These are phyloP conservation scores for Hormaphis cornu DNA, from an alignment of 1,140 invertebrate genomes.

Conservation along the genomic window DNA sequence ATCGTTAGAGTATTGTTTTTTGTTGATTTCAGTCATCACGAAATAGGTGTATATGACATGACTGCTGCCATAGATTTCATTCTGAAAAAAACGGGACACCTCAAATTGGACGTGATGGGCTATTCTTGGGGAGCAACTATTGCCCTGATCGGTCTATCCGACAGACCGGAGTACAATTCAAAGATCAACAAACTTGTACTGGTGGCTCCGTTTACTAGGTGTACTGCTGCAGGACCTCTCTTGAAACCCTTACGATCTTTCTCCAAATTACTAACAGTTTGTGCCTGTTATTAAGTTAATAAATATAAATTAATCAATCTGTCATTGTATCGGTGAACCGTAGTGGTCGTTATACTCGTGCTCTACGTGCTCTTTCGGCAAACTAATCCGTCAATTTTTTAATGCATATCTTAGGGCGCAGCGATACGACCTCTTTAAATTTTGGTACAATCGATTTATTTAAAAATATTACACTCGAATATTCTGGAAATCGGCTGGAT, in stretches of 20 bases:
- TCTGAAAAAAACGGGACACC: constrained; percentile 36
- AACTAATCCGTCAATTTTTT: too few species aligned
- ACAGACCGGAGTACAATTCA: constrained; percentile 47
- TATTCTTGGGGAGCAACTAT: constrained; percentile 59
- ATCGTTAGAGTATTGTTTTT: background rate
- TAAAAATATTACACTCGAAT: too few species aligned
- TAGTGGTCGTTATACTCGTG: too few species aligned
- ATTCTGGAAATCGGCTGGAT: too few species aligned
- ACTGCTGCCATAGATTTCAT: constrained; percentile 52
- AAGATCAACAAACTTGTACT: constrained; percentile 47
- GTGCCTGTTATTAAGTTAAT: too few species aligned
- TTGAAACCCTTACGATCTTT: background rate
- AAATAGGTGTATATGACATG: constrained; percentile 52
- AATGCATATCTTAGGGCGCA: too few species aligned
- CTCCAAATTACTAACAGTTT: background rate
- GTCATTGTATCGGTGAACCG: too few species aligned
- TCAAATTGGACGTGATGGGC: constrained; percentile 49
- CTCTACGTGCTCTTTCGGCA: too few species aligned
- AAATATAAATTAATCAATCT: too few species aligned
- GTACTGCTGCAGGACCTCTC: constrained; percentile 18
- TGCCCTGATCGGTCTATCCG: constrained; percentile 45
- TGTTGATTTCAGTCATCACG: constrained; percentile 43
- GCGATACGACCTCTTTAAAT: too few species aligned
- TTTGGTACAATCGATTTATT: too few species aligned
- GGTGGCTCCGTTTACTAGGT: constrained; percentile 48